Base-by-base conservation (phyloP, 2,888 invertebrate genomes). In the Idaea dimidiata region DNA sequence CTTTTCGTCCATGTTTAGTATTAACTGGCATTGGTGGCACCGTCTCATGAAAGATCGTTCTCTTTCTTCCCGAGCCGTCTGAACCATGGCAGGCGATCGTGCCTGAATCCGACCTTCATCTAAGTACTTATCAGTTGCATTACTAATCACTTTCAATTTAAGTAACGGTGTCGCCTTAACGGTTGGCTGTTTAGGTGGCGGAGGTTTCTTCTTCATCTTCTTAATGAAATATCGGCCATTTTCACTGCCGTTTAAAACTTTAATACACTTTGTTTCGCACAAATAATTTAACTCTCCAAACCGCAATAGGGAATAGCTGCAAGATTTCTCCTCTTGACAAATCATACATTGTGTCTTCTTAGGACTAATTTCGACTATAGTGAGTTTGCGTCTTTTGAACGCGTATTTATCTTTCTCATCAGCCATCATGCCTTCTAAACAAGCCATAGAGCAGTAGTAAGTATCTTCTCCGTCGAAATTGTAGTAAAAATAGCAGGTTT, bases 241-340 rank as follows among this genome's bases (percentile, higher is more conserved):
- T 76, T 91, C 90, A 73, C 72, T 80, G 68, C 60, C 65, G 56
- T 92, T 92, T 43, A 91, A 91, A 10, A 89, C 81, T 59, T 93
- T 94, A 32, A 95, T 87, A 73, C 96, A 96, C 60, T 78, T 75
- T 57, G 93, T 92, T 33, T 92, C 91, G 73, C 95, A 96, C 54
- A 95, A 83, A 65, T 88, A 84, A 60, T 83, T 84, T 0, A 75
- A 75, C 10, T 91, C 87, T 16, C 94, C 94, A 58, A 94, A 94
- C 58, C 93, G 88, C 56, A 83, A 74, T 61, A 94, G 82, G n/a
- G 80, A 76, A 67, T 86, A 94, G 70, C 78, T 82, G 81, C 93
- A 94, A 64, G 76, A 79, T 79, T 88, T 94, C 53, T 73, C 80
- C 74, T 90, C 87, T 24, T 88, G 84, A 72, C 94, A 94, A 6